Evolutionary conservation across 2,888 invertebrate genomes (phyloP).

Genomic region (Macrosiphum euphorbiae): DNA sequence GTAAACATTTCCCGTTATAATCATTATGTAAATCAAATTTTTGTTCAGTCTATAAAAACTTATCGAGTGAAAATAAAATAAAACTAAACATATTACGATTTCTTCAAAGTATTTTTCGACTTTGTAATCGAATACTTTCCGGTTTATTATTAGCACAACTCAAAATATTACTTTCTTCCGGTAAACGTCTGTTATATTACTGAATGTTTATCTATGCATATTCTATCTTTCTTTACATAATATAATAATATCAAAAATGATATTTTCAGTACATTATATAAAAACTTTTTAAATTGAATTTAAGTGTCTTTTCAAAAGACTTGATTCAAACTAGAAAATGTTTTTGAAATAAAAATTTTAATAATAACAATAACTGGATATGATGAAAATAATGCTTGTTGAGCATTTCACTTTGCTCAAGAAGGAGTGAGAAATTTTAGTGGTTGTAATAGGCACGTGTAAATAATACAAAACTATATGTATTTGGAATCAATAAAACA

Average conservation of each 20-base stretch:
- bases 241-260: not conserved
- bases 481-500: not conserved
- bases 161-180: slow-evolving; percentile 21
- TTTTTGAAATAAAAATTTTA: slow-evolving; percentile 5
- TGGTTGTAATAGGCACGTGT: not conserved
- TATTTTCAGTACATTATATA: not conserved
- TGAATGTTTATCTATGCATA: not conserved
- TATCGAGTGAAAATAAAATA: slow-evolving; percentile 5
- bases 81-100: slow-evolving; percentile 31
- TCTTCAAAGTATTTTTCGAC: slow-evolving; percentile 11
- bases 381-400: not conserved
- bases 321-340: slow-evolving; percentile 24
- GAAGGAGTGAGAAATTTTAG: not conserved
- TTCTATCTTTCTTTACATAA: not conserved
- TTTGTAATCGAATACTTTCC: slow-evolving; percentile 20
- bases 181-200: not conserved
- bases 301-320: not conserved
- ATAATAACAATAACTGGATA: slow-evolving; percentile 18
- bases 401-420: not conserved
- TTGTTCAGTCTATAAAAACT: slow-evolving; percentile 18
- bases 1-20: not conserved
- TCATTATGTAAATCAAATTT: slow-evolving; percentile 40
- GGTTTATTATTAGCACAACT: slow-evolving; percentile 24
- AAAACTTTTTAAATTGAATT: slow-evolving; percentile 25
- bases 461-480: not conserved